These are phyloP conservation scores for Triplophysa tibetana DNA, from an alignment of 2,113 vertebrate species.

Conservation along the genomic window DNA sequence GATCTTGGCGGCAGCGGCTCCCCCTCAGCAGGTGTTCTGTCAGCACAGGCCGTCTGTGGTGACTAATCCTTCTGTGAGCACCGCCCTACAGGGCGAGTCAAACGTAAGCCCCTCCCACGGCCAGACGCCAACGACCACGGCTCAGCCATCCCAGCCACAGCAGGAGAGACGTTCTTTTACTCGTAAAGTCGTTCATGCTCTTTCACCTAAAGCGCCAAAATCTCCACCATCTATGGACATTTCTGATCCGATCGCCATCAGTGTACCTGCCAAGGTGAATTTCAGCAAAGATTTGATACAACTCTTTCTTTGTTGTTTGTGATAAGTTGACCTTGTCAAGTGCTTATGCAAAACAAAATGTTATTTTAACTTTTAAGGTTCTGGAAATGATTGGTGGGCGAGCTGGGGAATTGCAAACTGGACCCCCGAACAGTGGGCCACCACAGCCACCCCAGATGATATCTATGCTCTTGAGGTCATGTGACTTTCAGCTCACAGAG, in stretches of 20 bases:
- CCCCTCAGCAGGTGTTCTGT: slow-evolving; percentile 59
- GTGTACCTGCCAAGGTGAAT: slow-evolving; percentile 73
- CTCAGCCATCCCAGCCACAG: slow-evolving; percentile 43
- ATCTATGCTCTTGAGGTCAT: slow-evolving; percentile 73
- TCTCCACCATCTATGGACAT: slow-evolving; percentile 70
- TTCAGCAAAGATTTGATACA: not conserved
- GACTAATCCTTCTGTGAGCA: slow-evolving; percentile 20
- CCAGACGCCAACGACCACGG: slow-evolving; percentile 33
- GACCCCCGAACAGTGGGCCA: slow-evolving; percentile 50
- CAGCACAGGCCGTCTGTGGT: slow-evolving; percentile 59
- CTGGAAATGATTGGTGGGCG: slow-evolving; percentile 75
- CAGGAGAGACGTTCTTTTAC: slow-evolving; percentile 68
- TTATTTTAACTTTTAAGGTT: slow-evolving; percentile 55
- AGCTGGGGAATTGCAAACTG: slow-evolving; percentile 58
- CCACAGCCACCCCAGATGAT: slow-evolving; percentile 73
- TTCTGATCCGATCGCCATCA: slow-evolving; percentile 73
- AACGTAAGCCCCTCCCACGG: slow-evolving; percentile 50
- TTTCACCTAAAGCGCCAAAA: slow-evolving; percentile 64
- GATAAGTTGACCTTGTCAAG: not conserved
- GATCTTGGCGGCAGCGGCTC: slow-evolving; percentile 64
- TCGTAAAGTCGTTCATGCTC: slow-evolving; percentile 64
- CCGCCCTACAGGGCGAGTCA: slow-evolving; percentile 40
- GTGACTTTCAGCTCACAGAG: slow-evolving; percentile 72
- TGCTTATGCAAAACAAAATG: not conserved
- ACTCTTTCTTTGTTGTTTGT: not conserved